Evolutionary conservation across 2,797 vertebrate species (phyloP).

Genomic region (Cyprinella venusta): DNA sequence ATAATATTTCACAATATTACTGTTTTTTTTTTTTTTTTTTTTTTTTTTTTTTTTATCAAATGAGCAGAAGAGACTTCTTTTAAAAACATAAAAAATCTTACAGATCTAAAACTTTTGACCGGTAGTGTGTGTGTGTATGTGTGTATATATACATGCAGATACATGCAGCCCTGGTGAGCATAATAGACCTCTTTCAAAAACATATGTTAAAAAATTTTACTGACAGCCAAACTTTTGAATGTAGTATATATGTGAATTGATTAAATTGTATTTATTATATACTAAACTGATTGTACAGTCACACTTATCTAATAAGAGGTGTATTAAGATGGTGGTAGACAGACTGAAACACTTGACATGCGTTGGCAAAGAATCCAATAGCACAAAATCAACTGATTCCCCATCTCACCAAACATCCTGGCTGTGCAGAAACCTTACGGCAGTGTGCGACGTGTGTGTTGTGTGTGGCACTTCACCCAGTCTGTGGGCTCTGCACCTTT

Average conservation of each 20-base stretch:
- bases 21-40: no score
- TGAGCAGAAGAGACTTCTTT: no score
- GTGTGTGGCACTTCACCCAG: slow-evolving; percentile 43
- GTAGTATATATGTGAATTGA: not conserved
- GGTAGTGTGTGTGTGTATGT: no score
- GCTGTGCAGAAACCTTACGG: not conserved
- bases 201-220: not conserved
- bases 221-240: not conserved
- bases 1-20: no score
- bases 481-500: slow-evolving; percentile 34
- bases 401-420: slow-evolving; percentile 1
- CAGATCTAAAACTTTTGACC: no score
- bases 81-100: no score
- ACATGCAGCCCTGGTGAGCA: not conserved
- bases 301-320: not conserved
- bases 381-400: slow-evolving; percentile 14
- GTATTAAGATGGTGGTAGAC: not conserved
- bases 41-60: no score
- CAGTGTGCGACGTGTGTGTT: not conserved
- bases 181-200: not conserved
- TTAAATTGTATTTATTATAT: not conserved
- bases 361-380: slow-evolving; percentile 4
- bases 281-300: not conserved
- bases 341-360: slow-evolving; percentile 7
- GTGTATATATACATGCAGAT: no score